Base-by-base conservation (phyloP, 2,888 invertebrate genomes). In the Nomada ruficornis region DNA sequence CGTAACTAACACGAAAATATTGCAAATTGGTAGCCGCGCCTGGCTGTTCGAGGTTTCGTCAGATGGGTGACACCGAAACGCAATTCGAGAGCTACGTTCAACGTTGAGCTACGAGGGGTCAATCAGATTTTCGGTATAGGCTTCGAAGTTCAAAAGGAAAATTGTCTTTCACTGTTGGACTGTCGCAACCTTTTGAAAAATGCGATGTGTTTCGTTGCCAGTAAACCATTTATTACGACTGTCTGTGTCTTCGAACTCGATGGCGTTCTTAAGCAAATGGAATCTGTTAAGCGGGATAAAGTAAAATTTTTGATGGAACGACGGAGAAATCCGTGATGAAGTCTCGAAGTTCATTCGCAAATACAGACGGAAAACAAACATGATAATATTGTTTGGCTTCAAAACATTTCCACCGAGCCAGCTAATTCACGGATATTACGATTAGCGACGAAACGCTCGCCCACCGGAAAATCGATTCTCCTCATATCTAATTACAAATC, bases 1-100 rank as follows among this genome's bases (percentile, higher is more conserved):
- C 80, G 36, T 62, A 75, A 82, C 87, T 90, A 90, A 90, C 90
- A 86, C 82, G 86, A 91, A 90, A 89, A 90, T 90, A 90, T 89
- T 90, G 91, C 88, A 91, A 90, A 90, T 91, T 91, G 91, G 85
- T 84, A 74, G 84, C 75, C 23, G 20, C 15, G 70, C 10, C 78
- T 52, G 78, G 76, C 71, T 68, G 70, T 60, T 81, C 70, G 77
- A 69, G 77, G 69, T 79, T 83, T 80, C 83, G 83, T 85, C 88
- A 55, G 79, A 63, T 80, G 80, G 77, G 63, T 44, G 26, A 63
- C 68, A 59, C 11, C 26, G 2, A 9, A 57, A 55, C 23, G n/a
- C 23, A 23, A 18, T 2, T 1, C 13, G 23, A 63, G 47, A 47
- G 54, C 62, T 26, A 44, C 54, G 47, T 50, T 15, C 13, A 26